Conservation (phyloP, 2,888 invertebrate genomes). For the Coenonympha arcania region DNA sequence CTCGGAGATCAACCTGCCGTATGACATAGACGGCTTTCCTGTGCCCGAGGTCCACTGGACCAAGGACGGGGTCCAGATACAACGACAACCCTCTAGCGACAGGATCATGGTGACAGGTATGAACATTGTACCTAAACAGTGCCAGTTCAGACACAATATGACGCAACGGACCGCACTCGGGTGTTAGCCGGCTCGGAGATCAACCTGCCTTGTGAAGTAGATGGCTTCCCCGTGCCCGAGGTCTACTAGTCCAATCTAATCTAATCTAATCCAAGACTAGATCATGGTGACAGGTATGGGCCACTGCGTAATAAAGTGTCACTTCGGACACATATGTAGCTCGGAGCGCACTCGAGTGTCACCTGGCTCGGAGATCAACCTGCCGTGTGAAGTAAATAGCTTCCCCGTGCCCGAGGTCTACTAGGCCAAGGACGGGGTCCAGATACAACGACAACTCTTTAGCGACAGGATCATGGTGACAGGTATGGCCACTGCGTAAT, state of each 20-base stretch:
- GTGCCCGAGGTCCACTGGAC: slow-evolving; percentile 85
- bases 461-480: slow-evolving; percentile 76
- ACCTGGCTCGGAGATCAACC: slow-evolving; percentile 78
- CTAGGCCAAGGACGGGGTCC: slow-evolving; percentile 86
- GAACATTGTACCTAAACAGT: neutral
- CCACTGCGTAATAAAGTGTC: slow-evolving; percentile 67
- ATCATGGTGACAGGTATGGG: slow-evolving; percentile 78
- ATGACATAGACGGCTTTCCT: slow-evolving; percentile 85
- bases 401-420: slow-evolving; percentile 82
- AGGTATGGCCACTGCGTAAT: slow-evolving; percentile 57
- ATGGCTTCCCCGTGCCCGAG: too few species aligned
- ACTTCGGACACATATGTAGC: slow-evolving; percentile 78
- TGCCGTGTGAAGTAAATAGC: slow-evolving; percentile 85
- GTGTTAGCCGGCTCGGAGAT: too few species aligned
- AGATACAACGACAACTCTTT: slow-evolving; percentile 43
- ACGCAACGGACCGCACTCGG: too few species aligned
- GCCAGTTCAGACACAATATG: too few species aligned
- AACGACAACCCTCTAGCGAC: slow-evolving; percentile 55
- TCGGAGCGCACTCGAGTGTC: slow-evolving; percentile 70
- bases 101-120: slow-evolving; percentile 79
- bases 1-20: slow-evolving; percentile 79
- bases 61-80: slow-evolving; percentile 76
- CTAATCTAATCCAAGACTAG: too few species aligned
- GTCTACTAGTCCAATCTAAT: too few species aligned
- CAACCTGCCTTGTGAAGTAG: too few species aligned